Percentiles rank a stretch among this genome's conserved stretches.
These are phyloP conservation scores for Solea solea DNA, from an alignment of 2,113 vertebrate species.

Conservation along the genomic window DNA sequence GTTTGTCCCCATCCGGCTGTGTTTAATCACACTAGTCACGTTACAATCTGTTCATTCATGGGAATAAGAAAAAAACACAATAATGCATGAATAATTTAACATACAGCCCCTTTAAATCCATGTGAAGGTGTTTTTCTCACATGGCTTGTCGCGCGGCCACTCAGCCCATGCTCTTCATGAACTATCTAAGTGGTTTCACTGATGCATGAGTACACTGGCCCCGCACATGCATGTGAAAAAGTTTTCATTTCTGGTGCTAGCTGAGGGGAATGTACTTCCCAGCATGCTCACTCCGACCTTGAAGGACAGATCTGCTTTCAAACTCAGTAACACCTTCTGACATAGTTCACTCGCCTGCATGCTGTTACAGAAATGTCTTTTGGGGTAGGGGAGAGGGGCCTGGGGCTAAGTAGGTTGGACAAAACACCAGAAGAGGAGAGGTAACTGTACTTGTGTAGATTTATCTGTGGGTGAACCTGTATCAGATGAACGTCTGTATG, in stretches of 20 bases:
- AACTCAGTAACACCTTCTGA: slow-evolving; percentile 79
- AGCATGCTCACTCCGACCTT: slow-evolving; percentile 65
- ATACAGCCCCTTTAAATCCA: slow-evolving; percentile 12
- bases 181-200: slow-evolving; percentile 72
- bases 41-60: too few relatives aligned
- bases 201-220: slow-evolving; percentile 59
- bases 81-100: too few relatives aligned
- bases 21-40: too few relatives aligned
- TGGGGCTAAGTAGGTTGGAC: slow-evolving; percentile 61
- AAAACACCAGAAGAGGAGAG: slow-evolving; percentile 56
- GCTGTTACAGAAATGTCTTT: slow-evolving; percentile 76
- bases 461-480: slow-evolving; percentile 59
- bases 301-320: slow-evolving; percentile 79
- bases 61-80: too few relatives aligned
- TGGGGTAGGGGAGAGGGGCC: slow-evolving; percentile 45
- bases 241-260: slow-evolving; percentile 56
- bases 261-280: slow-evolving; percentile 65
- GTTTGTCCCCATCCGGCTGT: too few relatives aligned
- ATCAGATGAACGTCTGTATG: slow-evolving; percentile 60
- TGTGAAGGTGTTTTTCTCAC: slow-evolving; percentile 33
- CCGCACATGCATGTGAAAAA: slow-evolving; percentile 37
- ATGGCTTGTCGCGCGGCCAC: slow-evolving; percentile 39
- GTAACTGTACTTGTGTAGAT: slow-evolving; percentile 56
- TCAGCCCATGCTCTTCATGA: slow-evolving; percentile 64
- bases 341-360: slow-evolving; percentile 75